phyloP scores from a whole-genome alignment of 2,797 vertebrate species.

The Epinephelus malabaricus region DNA sequence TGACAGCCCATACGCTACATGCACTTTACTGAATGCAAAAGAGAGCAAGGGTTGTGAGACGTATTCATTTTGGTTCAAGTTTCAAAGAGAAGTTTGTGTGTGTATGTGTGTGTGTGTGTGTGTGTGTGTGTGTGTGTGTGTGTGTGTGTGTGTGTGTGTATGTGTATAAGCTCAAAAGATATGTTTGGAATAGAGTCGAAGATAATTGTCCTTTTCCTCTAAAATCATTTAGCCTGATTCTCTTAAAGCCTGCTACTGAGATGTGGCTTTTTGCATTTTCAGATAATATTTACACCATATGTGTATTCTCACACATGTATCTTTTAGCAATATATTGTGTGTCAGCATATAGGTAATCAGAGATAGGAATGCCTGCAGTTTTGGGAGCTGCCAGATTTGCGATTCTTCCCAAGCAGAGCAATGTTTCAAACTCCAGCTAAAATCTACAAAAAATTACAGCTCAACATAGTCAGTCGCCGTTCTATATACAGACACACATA shows the following conservation, averaged over 20 bases:
- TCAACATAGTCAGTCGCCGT: slow-evolving; percentile 91
- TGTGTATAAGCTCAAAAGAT: slow-evolving; percentile 77
- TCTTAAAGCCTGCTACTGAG: slow-evolving; percentile 86
- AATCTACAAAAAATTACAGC: slow-evolving; percentile 98
- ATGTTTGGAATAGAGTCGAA: slow-evolving; percentile 85
- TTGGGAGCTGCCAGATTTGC: slow-evolving; percentile 92
- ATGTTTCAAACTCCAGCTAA: slow-evolving; percentile 96
- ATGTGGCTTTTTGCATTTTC: slow-evolving; percentile 88
- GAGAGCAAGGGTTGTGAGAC: slow-evolving; percentile 80
- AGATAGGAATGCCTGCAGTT: slow-evolving; percentile 94
- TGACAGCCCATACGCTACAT: slow-evolving; percentile 85
- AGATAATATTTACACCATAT: slow-evolving; percentile 86
- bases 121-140: slow-evolving; percentile 44
- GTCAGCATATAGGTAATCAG: slow-evolving; percentile 86
- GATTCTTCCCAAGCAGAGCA: slow-evolving; percentile 91
- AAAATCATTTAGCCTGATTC: slow-evolving; percentile 84
- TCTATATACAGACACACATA: slow-evolving; percentile 89
- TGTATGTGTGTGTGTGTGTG: slow-evolving; percentile 43
- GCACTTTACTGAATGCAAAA: slow-evolving; percentile 85
- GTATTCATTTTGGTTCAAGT: slow-evolving; percentile 86
- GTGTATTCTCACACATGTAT: slow-evolving; percentile 82
- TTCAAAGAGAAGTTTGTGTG: slow-evolving; percentile 83
- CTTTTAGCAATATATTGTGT: slow-evolving; percentile 84
- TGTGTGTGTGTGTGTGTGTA: slow-evolving; percentile 49
- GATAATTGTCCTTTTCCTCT: slow-evolving; percentile 84